Base-by-base conservation (phyloP, 2,113 vertebrate genomes). In the Laticauda laticaudata region DNA sequence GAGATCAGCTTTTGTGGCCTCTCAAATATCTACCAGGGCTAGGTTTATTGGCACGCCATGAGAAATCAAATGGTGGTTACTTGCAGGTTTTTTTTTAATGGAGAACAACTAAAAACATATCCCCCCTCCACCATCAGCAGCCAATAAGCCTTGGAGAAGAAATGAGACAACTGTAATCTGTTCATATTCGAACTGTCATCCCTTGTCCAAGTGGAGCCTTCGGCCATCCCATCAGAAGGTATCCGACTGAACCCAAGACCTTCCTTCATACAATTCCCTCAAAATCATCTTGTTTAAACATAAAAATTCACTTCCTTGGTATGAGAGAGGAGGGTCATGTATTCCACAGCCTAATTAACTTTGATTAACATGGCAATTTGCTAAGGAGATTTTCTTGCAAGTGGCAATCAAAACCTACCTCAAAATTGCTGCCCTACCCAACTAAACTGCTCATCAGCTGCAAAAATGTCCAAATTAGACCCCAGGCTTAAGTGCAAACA, bases 361-460 rank as follows among this genome's bases (percentile, higher is more conserved):
- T 0, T 48, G 91, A 95, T 95, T 94, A 96, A 86, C 87, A 90
- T 55, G 89, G 86, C 91, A 95, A 92, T 94, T 90, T 94, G 90
- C 94, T 59, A 57, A 89, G n/a, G 0, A 15, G 61, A 56, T 92
- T 95, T 96, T 92, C 90, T 88, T 90, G 90, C 92, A 81, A 93
- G 94, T 29, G 93, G 94, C 87, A 93, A 96, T 95, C 93, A 96
- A 95, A 89, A 95, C 92, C 93, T 94, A 91, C 95, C 95, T 94
- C 96, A 88, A 95, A 97, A 95, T 94, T 95, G 93, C 94, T 95
- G 91, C 87, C 93, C 88, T 81, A 92, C 93, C 88, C 92, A 94
- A 95, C 51, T 26, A 92, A 95, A 96, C 93, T 94, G 93, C 96
- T 91, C 91, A 95, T 93, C 90, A 95, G 93, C 91, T 85, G 64